phyloP scores from a whole-genome alignment of 2,797 vertebrate species.

The Rhinoraja longicauda region DNA sequence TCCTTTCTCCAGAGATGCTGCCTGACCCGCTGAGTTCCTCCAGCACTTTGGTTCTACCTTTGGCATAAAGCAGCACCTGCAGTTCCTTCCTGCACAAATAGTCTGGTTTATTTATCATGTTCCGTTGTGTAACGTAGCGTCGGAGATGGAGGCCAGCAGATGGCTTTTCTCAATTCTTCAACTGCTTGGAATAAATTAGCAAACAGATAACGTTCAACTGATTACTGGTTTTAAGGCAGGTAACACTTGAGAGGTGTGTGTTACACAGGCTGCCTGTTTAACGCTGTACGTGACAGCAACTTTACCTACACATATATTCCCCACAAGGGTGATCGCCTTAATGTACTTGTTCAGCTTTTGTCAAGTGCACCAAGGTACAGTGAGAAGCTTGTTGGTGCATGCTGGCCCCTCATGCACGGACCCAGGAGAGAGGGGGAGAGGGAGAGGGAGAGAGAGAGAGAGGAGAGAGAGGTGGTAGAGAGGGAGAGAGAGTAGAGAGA shows the following conservation, averaged over 20 bases:
- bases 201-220: conserved; percentile 10
- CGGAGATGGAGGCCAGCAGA: not conserved
- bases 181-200: conserved; percentile 15
- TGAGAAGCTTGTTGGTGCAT: too few species aligned
- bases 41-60: too few species aligned
- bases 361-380: too few species aligned
- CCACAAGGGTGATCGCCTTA: not conserved
- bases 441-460: too few species aligned
- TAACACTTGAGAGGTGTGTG: not conserved
- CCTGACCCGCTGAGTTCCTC: too few species aligned
- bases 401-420: not conserved
- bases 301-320: not conserved
- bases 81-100: too few species aligned
- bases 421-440: too few species aligned
- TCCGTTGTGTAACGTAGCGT: not conserved
- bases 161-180: not conserved
- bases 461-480: too few species aligned
- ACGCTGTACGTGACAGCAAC: not conserved
- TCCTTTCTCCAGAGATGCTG: too few species aligned
- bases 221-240: not conserved
- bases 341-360: too few species aligned
- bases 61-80: too few species aligned
- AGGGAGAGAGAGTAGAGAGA: too few species aligned
- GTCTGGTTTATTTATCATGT: not conserved
- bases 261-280: not conserved